Base-by-base conservation (phyloP, 2,113 vertebrate genomes). In the Cavia porcellus region DNA sequence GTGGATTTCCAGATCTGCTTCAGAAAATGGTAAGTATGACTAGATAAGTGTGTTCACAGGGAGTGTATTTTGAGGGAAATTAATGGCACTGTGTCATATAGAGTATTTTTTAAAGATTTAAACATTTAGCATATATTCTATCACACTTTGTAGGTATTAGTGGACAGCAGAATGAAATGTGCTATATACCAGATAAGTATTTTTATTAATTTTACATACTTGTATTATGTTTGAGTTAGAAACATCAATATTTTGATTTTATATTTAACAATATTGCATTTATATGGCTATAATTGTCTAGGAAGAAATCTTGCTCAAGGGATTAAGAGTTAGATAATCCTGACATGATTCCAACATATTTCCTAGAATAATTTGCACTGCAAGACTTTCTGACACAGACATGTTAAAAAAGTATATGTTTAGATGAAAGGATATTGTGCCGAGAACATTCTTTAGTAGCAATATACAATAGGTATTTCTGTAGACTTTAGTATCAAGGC, bases 311-410 rank as follows among this genome's bases (percentile, higher is more conserved):
- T 87, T 75, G 42, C 13, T 94, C 15, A 86, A 91, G 30, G 62
- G 64, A 80, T 59, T 92, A 52, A 86, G 95, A 35, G 5, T 87
- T 74, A 96, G 38, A 45, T 90, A 94, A 81, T 92, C 75, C 52
- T 94, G 64, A 86, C 19, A 61, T 2, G 24, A 79, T 94, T 89
- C 4, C 75, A 86, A 19, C 0, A 20, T 80, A 50, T 92, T 95
- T 92, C 61, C 81, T 62, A 66, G 0, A 64, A 20, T 75, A 75
- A 64, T 95, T 95, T 83, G 7, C 17, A 80, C 77, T 79, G 7
- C 3, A 70, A 94, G 70, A 70, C 75, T 84, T 93, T 91, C 57
- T 92, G 80, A 90, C 50, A 45, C 42, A 92, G n/a, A 50, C 5
- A 75, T 66, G n/a, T 66, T 72, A 90, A 95, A 92, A 57, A 50